Evolutionary conservation across 2,797 vertebrate species (phyloP).

Genomic region (Periophthalmus magnuspinnatus): DNA sequence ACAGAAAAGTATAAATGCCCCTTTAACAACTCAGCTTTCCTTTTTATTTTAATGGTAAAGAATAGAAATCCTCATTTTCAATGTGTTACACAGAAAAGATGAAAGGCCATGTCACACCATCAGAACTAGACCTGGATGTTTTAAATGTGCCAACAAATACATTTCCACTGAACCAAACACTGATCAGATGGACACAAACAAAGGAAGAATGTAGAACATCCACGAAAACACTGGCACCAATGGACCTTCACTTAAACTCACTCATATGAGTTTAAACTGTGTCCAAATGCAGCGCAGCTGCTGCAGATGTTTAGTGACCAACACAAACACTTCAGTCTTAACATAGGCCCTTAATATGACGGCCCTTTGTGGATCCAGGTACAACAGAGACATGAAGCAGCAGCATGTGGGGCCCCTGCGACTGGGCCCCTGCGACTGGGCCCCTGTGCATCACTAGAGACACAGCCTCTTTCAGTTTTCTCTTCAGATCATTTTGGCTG

Average conservation of each 20-base stretch:
- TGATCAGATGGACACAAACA: conserved; percentile 52
- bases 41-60: too few species aligned
- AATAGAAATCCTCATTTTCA: background rate
- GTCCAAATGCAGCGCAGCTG: conserved; percentile 62
- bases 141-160: conserved; percentile 44
- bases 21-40: too few species aligned
- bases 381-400: conserved; percentile 43
- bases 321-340: conserved; percentile 48
- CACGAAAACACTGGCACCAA: conserved; percentile 59
- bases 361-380: conserved; percentile 59
- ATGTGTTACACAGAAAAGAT: background rate
- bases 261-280: conserved; percentile 60
- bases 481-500: too few species aligned
- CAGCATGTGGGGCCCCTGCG: conserved; percentile 42
- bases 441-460: conserved; percentile 4
- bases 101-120: background rate
- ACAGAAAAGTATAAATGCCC: too few species aligned
- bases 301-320: conserved; percentile 50
- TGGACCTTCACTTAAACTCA: conserved; percentile 63
- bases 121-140: conserved; percentile 18
- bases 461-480: too few species aligned
- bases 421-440: conserved; percentile 30
- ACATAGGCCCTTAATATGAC: conserved; percentile 52
- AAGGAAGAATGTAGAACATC: conserved; percentile 53
- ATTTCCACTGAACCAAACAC: conserved; percentile 52